A percentile compares a stretch with the other conserved stretches of the same genome.
Evolutionary conservation across 2,113 vertebrate genomes (phyloP).

Genomic region (Hypanus sabinus): DNA sequence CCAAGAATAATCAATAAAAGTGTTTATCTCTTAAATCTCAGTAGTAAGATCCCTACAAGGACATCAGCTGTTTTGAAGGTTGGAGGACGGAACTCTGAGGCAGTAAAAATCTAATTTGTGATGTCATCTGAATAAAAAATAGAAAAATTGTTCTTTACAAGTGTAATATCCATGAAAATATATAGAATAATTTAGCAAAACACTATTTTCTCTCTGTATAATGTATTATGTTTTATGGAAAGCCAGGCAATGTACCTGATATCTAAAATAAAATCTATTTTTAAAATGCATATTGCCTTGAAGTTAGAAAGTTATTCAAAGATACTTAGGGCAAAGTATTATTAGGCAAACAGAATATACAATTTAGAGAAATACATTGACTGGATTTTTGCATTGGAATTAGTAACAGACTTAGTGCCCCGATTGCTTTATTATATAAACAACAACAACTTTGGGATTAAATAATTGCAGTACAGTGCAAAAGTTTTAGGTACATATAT

Average conservation of each 20-base stretch:
- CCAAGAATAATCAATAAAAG: slow-evolving; percentile 9
- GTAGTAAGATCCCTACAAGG: background rate
- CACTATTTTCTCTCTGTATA: background rate
- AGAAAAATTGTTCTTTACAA: background rate
- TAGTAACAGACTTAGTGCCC: no score
- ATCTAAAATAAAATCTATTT: background rate
- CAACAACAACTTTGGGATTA: no score
- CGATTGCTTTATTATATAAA: no score
- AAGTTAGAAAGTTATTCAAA: background rate
- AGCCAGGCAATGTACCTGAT: background rate
- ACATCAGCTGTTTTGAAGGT: background rate
- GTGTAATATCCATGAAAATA: background rate
- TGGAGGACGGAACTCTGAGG: background rate
- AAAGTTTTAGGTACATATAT: no score
- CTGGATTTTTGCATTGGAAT: no score
- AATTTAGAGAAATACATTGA: background rate
- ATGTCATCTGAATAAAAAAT: background rate
- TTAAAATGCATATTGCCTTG: background rate
- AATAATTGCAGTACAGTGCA: no score
- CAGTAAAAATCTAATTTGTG: no score
- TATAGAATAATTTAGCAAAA: background rate
- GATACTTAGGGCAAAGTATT: background rate
- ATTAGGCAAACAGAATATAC: background rate
- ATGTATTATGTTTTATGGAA: background rate
- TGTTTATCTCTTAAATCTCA: background rate